Conservation (phyloP, 2,797 vertebrate species). For the Enteromius afrohamiltoni region DNA sequence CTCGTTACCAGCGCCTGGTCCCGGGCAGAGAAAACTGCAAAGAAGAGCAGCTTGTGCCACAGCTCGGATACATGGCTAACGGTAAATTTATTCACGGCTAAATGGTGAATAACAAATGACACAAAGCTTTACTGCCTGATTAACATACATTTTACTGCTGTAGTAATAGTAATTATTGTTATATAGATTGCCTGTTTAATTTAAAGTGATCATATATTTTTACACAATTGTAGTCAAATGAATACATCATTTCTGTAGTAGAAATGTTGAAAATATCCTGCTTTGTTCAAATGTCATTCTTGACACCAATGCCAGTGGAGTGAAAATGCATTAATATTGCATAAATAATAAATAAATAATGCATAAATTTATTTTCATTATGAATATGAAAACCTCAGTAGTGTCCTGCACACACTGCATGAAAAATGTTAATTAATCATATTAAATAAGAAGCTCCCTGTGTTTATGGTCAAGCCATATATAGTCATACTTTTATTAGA, state of each 20-base stretch:
- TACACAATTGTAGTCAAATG: not conserved
- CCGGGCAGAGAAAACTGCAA: slow-evolving; percentile 96
- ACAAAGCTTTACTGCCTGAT: not conserved
- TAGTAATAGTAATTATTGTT: not conserved
- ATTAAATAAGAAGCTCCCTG: not conserved
- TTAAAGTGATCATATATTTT: not conserved
- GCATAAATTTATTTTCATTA: not conserved
- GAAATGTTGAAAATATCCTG: not conserved
- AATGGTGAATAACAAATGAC: not conserved
- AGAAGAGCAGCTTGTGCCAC: slow-evolving; percentile 95
- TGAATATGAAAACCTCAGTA: not conserved
- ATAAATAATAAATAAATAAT: too few species aligned
- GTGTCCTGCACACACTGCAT: not conserved
- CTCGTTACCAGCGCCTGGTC: slow-evolving; percentile 90
- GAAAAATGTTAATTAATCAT: not conserved
- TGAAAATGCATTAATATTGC: too few species aligned
- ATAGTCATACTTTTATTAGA: not conserved
- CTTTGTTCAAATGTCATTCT: not conserved
- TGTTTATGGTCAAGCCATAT: not conserved
- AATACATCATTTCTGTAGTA: not conserved
- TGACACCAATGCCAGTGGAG: not conserved
- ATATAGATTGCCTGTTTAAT: not conserved
- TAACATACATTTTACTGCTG: not conserved
- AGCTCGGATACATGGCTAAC: slow-evolving; percentile 84
- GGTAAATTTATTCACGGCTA: slow-evolving; percentile 66